Percentiles rank a stretch among this genome's conserved stretches.
Evolutionary conservation across 2,797 vertebrate species (phyloP).

Genomic region (Stomatorhinus walkeri): DNA sequence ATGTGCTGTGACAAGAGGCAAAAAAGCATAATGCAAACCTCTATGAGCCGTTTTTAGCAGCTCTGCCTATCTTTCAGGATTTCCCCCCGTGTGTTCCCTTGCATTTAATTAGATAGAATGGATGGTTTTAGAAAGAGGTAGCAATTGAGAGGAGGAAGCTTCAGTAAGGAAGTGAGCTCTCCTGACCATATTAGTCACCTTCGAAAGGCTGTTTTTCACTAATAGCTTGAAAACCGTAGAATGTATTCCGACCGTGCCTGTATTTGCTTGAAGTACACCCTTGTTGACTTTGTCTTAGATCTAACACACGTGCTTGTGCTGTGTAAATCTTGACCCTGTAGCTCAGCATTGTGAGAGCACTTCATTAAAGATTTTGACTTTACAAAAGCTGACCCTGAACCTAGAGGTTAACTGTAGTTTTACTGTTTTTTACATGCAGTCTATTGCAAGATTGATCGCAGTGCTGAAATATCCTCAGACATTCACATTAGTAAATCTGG

Average conservation of each 20-base stretch:
- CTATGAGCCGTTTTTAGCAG: background rate
- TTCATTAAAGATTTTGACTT: background rate
- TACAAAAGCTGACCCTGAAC: background rate
- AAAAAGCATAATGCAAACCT: background rate
- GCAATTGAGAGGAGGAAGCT: background rate
- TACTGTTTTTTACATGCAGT: background rate
- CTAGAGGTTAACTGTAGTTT: background rate
- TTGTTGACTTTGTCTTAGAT: background rate
- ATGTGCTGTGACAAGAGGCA: background rate
- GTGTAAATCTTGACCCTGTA: background rate
- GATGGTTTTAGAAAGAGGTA: background rate
- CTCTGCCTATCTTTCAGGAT: background rate
- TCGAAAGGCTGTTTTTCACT: background rate
- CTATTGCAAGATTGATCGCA: background rate
- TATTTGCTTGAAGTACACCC: constrained; percentile 6
- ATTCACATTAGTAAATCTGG: background rate
- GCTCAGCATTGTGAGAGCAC: background rate
- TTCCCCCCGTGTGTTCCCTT: background rate
- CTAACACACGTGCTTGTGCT: background rate
- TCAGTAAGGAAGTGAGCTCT: background rate
- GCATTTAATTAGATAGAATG: background rate
- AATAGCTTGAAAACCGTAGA: background rate
- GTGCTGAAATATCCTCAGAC: background rate
- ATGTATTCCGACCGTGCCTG: background rate
- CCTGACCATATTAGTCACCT: background rate